Conservation (phyloP, 2,113 vertebrate species). For the Aspiorhynchus laticeps region DNA sequence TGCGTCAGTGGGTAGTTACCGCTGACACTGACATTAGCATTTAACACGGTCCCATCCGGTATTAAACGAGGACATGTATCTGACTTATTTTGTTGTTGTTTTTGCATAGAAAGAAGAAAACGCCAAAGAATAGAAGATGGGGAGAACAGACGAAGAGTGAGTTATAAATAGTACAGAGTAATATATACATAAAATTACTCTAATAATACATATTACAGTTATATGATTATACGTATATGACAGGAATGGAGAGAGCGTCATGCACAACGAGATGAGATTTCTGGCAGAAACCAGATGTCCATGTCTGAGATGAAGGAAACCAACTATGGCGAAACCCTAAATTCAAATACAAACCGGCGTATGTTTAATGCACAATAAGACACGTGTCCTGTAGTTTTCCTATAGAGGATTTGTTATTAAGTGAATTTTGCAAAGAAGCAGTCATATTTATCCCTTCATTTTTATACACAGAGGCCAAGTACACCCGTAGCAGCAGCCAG, state of each 20-base stretch:
- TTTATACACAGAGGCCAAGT: conserved; percentile 78
- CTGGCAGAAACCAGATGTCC: conserved; percentile 82
- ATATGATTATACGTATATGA: not conserved
- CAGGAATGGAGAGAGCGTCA: conserved; percentile 97
- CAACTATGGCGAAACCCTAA: conserved; percentile 80
- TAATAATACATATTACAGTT: not conserved
- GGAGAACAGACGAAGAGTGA: conserved; percentile 87
- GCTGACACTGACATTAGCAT: not conserved
- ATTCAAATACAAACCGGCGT: conserved; percentile 59
- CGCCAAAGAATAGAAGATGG: conserved; percentile 92
- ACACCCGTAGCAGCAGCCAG: conserved; percentile 79
- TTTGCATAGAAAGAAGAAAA: conserved; percentile 90
- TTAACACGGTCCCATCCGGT: not conserved
- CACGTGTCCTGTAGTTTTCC: not conserved
- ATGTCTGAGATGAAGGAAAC: conserved; percentile 89
- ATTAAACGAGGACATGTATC: not conserved
- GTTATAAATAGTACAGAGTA: not conserved
- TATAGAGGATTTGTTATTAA: not conserved
- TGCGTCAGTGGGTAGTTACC: not conserved
- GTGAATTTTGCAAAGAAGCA: not conserved
- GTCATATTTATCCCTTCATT: not conserved
- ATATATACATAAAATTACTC: not conserved
- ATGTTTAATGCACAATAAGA: conserved; percentile 13
- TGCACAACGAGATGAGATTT: conserved; percentile 82
- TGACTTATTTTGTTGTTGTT: not conserved